Percentiles rank a stretch among this genome's conserved stretches.
These are phyloP conservation scores for Lagenorhynchus albirostris DNA, from an alignment of 2,113 vertebrate genomes.

Conservation along the genomic window DNA sequence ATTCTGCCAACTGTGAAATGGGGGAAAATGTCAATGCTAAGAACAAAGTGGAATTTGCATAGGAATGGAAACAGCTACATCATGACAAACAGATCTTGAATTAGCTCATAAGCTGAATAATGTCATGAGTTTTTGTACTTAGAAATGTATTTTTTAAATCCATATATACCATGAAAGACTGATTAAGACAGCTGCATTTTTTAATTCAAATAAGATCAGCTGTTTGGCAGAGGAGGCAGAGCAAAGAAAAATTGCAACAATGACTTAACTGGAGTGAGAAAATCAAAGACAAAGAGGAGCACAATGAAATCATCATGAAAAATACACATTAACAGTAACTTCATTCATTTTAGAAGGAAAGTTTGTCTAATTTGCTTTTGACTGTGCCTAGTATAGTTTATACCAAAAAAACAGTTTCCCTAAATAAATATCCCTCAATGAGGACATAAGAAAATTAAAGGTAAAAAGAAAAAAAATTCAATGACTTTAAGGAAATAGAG, in stretches of 20 bases:
- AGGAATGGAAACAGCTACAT: constrained; percentile 54
- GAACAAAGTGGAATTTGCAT: constrained; percentile 64
- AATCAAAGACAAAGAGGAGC: constrained; percentile 50
- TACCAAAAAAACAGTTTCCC: neutral
- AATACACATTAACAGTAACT: constrained; percentile 32
- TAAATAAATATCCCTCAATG: neutral
- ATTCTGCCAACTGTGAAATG: constrained; percentile 53
- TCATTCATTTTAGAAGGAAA: constrained; percentile 40
- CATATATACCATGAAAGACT: constrained; percentile 52
- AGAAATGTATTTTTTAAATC: constrained; percentile 62
- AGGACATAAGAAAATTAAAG: constrained; percentile 12
- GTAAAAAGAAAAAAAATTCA: neutral
- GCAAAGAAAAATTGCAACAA: constrained; percentile 55
- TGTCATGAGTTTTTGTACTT: constrained; percentile 55
- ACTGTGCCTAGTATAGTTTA: neutral
- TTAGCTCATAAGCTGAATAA: constrained; percentile 63
- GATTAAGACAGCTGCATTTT: constrained; percentile 70
- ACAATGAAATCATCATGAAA: constrained; percentile 68
- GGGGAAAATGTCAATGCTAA: constrained; percentile 52
- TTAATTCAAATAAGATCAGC: constrained; percentile 62
- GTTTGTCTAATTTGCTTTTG: constrained; percentile 39
- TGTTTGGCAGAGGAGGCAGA: constrained; percentile 60
- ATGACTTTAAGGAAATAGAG: neutral
- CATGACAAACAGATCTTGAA: constrained; percentile 58
- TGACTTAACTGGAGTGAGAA: constrained; percentile 57